These are phyloP conservation scores for Limanda limanda DNA, from an alignment of 2,113 vertebrate species.

Conservation along the genomic window DNA sequence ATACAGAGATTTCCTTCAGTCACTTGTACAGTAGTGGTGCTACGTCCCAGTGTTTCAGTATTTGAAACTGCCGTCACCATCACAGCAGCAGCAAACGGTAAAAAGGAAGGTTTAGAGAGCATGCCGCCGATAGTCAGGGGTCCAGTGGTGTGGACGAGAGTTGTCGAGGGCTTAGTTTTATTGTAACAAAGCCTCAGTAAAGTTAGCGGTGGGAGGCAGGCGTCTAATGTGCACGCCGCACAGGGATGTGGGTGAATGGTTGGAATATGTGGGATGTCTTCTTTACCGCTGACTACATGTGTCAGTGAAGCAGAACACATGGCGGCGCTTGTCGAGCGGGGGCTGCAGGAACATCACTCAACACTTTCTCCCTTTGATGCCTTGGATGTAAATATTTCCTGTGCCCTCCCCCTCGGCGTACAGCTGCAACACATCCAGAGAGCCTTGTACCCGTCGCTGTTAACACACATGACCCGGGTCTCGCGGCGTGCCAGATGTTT, in stretches of 20 bases:
- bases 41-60: neutral
- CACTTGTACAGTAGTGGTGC: neutral
- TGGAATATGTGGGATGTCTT: conserved; percentile 49
- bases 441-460: conserved; percentile 3
- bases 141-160: conserved; percentile 22
- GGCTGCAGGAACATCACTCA: conserved; percentile 23
- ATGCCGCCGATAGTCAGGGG: conserved; percentile 14
- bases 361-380: conserved; percentile 51
- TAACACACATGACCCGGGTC: conserved; percentile 10
- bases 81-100: neutral
- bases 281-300: conserved; percentile 12
- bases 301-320: conserved; percentile 50
- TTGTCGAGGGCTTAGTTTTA: conserved; percentile 52
- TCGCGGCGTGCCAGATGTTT: conserved; percentile 33
- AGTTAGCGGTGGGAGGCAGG: conserved; percentile 52
- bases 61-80: neutral
- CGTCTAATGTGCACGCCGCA: conserved; percentile 43
- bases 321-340: conserved; percentile 1
- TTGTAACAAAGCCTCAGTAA: conserved; percentile 62
- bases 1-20: neutral
- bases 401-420: conserved; percentile 1
- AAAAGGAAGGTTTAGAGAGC: conserved; percentile 19
- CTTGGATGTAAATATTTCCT: conserved; percentile 56
- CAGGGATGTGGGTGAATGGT: conserved; percentile 29
- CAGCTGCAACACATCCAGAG: conserved; percentile 45